Conservation (phyloP, 2,113 vertebrate species). For the Pterocles gutturalis region DNA sequence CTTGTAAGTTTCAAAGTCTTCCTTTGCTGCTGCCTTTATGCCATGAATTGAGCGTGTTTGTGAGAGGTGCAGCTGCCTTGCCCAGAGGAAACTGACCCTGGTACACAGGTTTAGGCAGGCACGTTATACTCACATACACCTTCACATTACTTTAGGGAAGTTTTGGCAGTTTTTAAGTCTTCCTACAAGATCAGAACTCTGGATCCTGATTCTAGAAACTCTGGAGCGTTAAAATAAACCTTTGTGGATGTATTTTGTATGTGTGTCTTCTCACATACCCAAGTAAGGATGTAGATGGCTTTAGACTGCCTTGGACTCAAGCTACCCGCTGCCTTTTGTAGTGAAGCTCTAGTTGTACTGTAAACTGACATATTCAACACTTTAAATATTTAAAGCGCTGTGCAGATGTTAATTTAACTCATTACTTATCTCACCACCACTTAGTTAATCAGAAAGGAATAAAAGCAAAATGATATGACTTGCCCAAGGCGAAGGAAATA, state of each 20-base stretch:
- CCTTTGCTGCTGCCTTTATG: background rate
- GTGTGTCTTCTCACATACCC: rapidly evolving
- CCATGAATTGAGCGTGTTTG: background rate
- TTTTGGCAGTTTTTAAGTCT: background rate
- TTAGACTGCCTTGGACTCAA: background rate
- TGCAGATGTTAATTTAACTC: background rate
- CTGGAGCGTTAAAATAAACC: background rate
- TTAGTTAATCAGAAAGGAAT: background rate
- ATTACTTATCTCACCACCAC: no score
- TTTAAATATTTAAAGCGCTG: background rate
- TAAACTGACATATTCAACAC: background rate
- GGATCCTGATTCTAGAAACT: background rate
- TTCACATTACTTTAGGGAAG: background rate
- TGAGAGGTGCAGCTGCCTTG: background rate
- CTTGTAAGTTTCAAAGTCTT: background rate
- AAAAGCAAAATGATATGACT: background rate
- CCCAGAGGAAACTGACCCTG: background rate
- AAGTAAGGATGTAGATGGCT: background rate
- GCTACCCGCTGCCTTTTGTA: background rate
- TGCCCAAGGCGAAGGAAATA: background rate
- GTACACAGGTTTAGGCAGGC: rapidly evolving
- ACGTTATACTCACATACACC: rapidly evolving
- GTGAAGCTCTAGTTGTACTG: background rate
- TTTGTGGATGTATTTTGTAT: background rate
- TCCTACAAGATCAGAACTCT: background rate